Base-by-base conservation (phyloP, 2,113 vertebrate species). In the Merops nubicus region DNA sequence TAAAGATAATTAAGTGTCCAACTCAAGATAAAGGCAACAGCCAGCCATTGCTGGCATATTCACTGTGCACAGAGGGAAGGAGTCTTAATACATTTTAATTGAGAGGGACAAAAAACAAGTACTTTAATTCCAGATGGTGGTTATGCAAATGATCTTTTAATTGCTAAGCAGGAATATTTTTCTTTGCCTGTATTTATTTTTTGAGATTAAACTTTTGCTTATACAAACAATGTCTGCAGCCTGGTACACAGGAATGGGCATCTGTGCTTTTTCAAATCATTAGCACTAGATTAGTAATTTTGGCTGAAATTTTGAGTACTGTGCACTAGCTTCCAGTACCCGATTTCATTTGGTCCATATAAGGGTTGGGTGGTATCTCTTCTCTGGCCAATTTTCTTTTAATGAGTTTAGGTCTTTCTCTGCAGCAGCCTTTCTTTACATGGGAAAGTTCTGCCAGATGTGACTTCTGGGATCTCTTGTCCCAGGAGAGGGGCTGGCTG, bases 181-280 rank as follows among this genome's bases (percentile, higher is more conserved):
- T 57, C 54, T 93, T 96, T 93, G 51, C 38, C 84, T 20, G 10
- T 94, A 56, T 95, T 95, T 96, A 74, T 88, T 87, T 95, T 90
- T 60, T 90, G 73, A 87, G 47, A 93, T 88, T 94, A 62, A 89
- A 85, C 14, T 90, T 91, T 62, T 87, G 31, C n/a, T 94, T 94
- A 62, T 93, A 67, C 63, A 91, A 76, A 91, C 57, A 51, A 23
- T 56, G 26, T 91, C 78, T 33, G 25, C 45, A 42, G 74, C 45
- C 67, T 95, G 70, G 29, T 93, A 59, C 25, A 42, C 34, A 88
- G 74, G 38, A 75, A 31, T 56, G 50, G 88, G 68, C 88, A 93
- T 92, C 77, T 91, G 88, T 93, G 77, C 67, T 88, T 93, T 96
- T 93, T 70, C 64, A 90, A 56, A 47, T 81, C n/a, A 67, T 91